phyloP scores from a whole-genome alignment of 1,140 invertebrate species.

The Drosophila auraria region DNA sequence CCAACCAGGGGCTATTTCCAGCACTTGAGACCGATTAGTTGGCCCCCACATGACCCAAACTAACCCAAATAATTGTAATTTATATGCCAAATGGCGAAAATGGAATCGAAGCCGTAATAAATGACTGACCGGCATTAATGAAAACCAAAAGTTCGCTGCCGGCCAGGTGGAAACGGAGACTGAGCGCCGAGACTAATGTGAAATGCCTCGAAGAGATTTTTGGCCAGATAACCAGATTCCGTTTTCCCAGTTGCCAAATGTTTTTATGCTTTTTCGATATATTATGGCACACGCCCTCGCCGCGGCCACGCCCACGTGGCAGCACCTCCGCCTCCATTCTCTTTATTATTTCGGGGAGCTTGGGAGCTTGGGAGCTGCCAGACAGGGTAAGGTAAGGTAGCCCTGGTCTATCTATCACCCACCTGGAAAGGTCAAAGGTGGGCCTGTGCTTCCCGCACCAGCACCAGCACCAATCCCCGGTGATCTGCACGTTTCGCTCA shows the following conservation, averaged over 20 bases:
- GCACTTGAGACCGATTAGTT: slow-evolving; percentile 8
- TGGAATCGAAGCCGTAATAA: slow-evolving; percentile 37
- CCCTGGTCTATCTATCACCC: slow-evolving; percentile 51
- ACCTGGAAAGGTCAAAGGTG: slow-evolving; percentile 78
- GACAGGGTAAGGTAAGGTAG: slow-evolving; percentile 23
- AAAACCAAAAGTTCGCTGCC: slow-evolving; percentile 32
- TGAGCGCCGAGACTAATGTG: slow-evolving; percentile 40
- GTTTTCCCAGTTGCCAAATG: slow-evolving; percentile 54
- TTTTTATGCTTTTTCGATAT: slow-evolving; percentile 25
- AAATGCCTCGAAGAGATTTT: slow-evolving; percentile 58
- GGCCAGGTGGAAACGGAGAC: slow-evolving; percentile 32
- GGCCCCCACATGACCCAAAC: slow-evolving; percentile 43
- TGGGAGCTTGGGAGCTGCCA: neutral
- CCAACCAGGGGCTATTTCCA: slow-evolving; percentile 12
- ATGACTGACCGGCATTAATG: slow-evolving; percentile 30
- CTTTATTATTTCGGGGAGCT: slow-evolving; percentile 39
- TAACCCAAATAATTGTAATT: slow-evolving; percentile 55
- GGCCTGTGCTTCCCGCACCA: slow-evolving; percentile 4
- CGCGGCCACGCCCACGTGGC: slow-evolving; percentile 37
- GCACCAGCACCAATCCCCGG: slow-evolving; percentile 18
- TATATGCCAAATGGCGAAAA: slow-evolving; percentile 37
- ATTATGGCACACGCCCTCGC: slow-evolving; percentile 49
- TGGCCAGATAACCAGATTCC: slow-evolving; percentile 48
- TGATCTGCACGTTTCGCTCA: slow-evolving; percentile 80
- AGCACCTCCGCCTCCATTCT: slow-evolving; percentile 44